Evolutionary conservation across 2,113 vertebrate genomes (phyloP).

Genomic region (Eptatretus burgeri): DNA sequence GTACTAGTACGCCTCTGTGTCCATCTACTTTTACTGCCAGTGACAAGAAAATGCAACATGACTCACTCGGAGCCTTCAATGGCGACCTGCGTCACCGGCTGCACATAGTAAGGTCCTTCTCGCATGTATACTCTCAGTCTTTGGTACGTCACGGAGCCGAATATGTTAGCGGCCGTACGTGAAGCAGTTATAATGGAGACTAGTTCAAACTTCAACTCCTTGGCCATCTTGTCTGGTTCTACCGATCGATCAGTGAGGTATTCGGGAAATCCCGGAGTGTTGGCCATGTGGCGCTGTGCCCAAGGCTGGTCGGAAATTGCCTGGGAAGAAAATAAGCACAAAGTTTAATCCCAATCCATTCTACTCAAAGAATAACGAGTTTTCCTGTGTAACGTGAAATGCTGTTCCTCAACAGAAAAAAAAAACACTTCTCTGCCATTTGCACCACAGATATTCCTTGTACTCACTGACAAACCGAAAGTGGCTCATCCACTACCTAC

Average conservation of each 20-base stretch:
- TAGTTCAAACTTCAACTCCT: constrained; percentile 70
- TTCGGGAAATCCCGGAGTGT: constrained; percentile 59
- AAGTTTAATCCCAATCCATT: neutral
- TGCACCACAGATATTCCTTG: no score
- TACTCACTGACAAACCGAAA: no score
- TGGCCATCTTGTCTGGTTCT: constrained; percentile 46
- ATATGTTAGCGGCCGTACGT: constrained; percentile 29
- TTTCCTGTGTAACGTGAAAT: no score
- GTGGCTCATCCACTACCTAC: no score
- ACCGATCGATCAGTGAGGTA: constrained; percentile 57
- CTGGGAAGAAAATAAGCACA: constrained; percentile 15
- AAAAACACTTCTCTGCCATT: no score
- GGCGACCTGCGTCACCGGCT: constrained; percentile 35
- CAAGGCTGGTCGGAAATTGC: constrained; percentile 52
- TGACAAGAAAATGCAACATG: no score
- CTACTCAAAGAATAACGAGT: neutral
- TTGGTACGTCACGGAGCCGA: constrained; percentile 52
- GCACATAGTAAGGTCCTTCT: constrained; percentile 62
- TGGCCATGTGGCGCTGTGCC: constrained; percentile 63
- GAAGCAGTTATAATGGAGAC: constrained; percentile 46
- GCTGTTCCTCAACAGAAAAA: no score
- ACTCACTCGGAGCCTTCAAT: constrained; percentile 57
- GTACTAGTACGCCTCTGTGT: no score
- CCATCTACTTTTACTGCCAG: no score
- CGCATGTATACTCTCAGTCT: constrained; percentile 43